Evolutionary conservation across 2,888 invertebrate species (phyloP), one percentile per base, ranked within the genome.

Genomic region (Bembecia ichneumoniformis): DNA sequence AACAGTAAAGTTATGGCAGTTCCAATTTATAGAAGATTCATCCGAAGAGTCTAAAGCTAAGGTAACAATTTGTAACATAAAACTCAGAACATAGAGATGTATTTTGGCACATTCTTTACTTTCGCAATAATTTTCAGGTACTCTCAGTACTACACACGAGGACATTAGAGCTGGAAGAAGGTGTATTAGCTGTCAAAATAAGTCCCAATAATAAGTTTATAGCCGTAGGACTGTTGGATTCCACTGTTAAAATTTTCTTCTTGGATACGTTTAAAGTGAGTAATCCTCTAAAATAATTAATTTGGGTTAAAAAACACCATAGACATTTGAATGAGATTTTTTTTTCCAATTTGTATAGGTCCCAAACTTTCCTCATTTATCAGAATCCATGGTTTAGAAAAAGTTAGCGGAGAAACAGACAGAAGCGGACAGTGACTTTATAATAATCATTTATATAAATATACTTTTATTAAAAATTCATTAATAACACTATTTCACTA

Each of bases 191-290:
- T 55, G 92, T 96, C 0, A 91, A 90, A 73, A 90, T 95, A 47
- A 95, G 95, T 59, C 94, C 95, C 0, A 94, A 98, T 75, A 92
- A 91, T 64, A 94, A 93, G 79, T 94, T 96, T 64, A 80, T 99
- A 16, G 97, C 97, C 0, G 96, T 95, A 3, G 94, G 97, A 0
- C 83, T 99, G 3, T 84, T 99, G 45, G 98, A 99, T 80, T 94
- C 93, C 5, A 99, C 98, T 0, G 96, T 98, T 0, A 97, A 97
- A 79, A 93, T 99, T 60, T 98, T 97, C 82, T 99, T 97, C 71
- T 77, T 94, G 46, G 98, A 99, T 70, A 93, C 95, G 0, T 93
- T 98, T 58, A 99, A 99, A 91, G 95, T 95, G 80, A 66, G 28
- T 28, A 4, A 17, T 17, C 51, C 11, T 35, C 15, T 17, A 17